A percentile compares a stretch with the other conserved stretches of the same genome.
phyloP scores from a whole-genome alignment of 2,797 vertebrate species.

The Myotis myotis region DNA sequence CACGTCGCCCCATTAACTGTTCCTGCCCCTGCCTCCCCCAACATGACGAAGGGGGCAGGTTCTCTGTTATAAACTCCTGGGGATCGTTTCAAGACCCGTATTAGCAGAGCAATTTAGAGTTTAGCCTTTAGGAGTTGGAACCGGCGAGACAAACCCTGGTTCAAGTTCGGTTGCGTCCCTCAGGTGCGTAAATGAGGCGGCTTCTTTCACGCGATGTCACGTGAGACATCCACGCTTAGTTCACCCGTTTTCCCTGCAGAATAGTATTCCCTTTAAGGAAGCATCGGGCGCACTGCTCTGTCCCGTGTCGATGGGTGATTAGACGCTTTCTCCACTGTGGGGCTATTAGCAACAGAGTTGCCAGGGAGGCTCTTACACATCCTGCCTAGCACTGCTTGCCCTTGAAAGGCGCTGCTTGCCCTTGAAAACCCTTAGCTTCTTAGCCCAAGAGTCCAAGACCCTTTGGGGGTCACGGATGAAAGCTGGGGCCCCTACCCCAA shows the following conservation, averaged over 20 bases:
- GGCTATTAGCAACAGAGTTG: background rate
- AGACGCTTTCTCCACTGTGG: fast-evolving
- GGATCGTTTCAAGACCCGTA: background rate
- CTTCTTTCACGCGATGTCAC: fast-evolving
- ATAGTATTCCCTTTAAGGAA: background rate
- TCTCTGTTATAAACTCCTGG: background rate
- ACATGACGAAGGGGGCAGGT: background rate
- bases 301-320: fast-evolving
- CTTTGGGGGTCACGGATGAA: background rate
- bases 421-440: background rate
- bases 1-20: background rate
- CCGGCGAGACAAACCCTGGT: background rate
- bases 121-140: background rate
- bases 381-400: background rate
- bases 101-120: background rate
- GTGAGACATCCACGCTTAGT: background rate
- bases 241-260: background rate
- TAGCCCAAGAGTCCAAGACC: background rate
- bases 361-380: no score
- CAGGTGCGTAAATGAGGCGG: no score
- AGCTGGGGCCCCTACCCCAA: background rate
- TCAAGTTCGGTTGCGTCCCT: background rate
- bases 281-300: background rate
- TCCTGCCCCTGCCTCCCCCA: background rate
- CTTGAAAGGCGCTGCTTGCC: background rate